These are phyloP conservation scores for Latheticus oryzae DNA, from an alignment of 2,888 invertebrate genomes.

Conservation along the genomic window DNA sequence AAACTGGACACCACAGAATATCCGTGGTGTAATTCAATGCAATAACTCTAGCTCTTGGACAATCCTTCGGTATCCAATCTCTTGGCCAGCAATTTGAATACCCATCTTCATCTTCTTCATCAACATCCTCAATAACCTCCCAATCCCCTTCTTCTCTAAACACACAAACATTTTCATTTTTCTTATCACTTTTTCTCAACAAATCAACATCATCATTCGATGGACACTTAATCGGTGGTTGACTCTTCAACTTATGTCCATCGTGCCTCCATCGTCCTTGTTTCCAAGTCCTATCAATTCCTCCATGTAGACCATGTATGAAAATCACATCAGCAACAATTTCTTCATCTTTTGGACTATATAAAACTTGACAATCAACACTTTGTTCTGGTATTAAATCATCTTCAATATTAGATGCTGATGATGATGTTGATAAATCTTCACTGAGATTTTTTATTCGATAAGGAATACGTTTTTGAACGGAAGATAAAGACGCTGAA, in stretches of 20 bases:
- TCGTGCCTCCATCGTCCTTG: slow-evolving; percentile 76
- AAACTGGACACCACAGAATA: slow-evolving; percentile 80
- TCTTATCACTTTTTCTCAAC: slow-evolving; percentile 48
- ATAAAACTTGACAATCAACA: slow-evolving; percentile 62
- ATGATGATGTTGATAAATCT: slow-evolving; percentile 2
- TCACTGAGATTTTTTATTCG: slow-evolving; percentile 28
- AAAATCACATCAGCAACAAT: slow-evolving; percentile 79
- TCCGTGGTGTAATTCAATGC: slow-evolving; percentile 87
- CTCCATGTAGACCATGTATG: slow-evolving; percentile 84
- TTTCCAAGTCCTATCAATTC: slow-evolving; percentile 84
- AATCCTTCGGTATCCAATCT: slow-evolving; percentile 87
- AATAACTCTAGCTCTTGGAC: slow-evolving; percentile 80
- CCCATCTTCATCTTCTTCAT: slow-evolving; percentile 40
- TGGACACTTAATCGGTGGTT: slow-evolving; percentile 53
- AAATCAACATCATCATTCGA: slow-evolving; percentile 55
- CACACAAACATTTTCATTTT: slow-evolving; percentile 43
- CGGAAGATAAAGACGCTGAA: slow-evolving; percentile 61
- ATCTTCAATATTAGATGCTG: no score
- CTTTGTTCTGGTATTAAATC: slow-evolving; percentile 56
- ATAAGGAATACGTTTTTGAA: slow-evolving; percentile 59
- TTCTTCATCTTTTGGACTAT: slow-evolving; percentile 55
- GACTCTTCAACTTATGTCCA: slow-evolving; percentile 58
- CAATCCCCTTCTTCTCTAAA: slow-evolving; percentile 43
- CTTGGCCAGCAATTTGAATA: slow-evolving; percentile 84
- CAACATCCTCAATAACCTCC: slow-evolving; percentile 43